Evolutionary conservation across 2,888 invertebrate genomes (phyloP).

Genomic region (Choristoneura rosaceana): DNA sequence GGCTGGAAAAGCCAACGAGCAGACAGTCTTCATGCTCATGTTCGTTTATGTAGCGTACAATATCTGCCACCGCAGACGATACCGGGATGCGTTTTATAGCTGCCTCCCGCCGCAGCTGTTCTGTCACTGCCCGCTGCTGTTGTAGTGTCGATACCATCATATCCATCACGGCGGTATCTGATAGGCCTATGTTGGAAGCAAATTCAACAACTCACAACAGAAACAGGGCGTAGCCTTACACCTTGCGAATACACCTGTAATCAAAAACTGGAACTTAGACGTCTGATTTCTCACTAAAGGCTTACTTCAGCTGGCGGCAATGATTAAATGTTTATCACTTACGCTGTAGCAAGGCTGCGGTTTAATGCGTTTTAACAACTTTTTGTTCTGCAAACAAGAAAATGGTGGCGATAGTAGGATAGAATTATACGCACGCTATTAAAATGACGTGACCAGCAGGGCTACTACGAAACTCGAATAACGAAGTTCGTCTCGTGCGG

Average conservation of each 20-base stretch:
- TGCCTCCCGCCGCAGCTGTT: conserved; percentile 96
- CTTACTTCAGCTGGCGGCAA: background rate
- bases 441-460: conserved; percentile 1
- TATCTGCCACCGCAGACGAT: conserved; percentile 96
- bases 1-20: conserved; percentile 96
- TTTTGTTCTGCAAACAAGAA: conserved; percentile 25
- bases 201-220: conserved; percentile 65
- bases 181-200: conserved; percentile 92
- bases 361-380: conserved; percentile 6
- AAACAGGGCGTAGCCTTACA: conserved; percentile 80
- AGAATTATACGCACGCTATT: conserved; percentile 25
- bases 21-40: conserved; percentile 97
- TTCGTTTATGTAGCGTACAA: conserved; percentile 95
- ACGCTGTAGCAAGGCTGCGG: conserved; percentile 1
- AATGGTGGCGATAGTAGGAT: conserved; percentile 21
- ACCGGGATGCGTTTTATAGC: conserved; percentile 94
- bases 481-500: background rate
- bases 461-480: background rate
- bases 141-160: conserved; percentile 97
- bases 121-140: conserved; percentile 96
- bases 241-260: conserved; percentile 44
- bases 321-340: conserved; percentile 1
- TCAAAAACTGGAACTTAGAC: conserved; percentile 4
- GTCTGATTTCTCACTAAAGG: background rate
- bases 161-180: conserved; percentile 95